These are phyloP conservation scores for Syngnathus typhle DNA, from an alignment of 2,113 vertebrate genomes.

Conservation along the genomic window DNA sequence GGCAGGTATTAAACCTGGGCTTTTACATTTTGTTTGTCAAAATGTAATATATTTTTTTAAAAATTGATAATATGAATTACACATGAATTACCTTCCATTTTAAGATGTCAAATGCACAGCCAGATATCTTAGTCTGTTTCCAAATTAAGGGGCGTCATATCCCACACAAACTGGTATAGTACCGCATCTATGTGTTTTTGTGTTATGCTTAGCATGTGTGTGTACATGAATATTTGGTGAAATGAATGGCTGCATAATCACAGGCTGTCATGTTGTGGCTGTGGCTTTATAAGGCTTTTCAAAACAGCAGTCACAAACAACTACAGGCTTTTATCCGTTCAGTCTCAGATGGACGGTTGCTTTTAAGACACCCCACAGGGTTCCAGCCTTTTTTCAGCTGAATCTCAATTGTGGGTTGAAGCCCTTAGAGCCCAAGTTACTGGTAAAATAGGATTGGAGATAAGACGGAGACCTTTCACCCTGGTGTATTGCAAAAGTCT, in stretches of 20 bases:
- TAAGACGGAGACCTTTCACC: slow-evolving; percentile 29
- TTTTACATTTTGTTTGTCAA: background rate
- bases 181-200: slow-evolving; percentile 13
- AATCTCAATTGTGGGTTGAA: slow-evolving; percentile 52
- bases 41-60: background rate
- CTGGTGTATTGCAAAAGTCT: slow-evolving; percentile 18
- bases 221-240: slow-evolving; percentile 11
- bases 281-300: slow-evolving; percentile 34
- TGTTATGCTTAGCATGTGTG: slow-evolving; percentile 5
- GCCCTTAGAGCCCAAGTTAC: slow-evolving; percentile 42
- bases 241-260: slow-evolving; percentile 43
- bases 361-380: slow-evolving; percentile 50
- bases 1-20: too few species aligned
- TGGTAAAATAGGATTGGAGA: slow-evolving; percentile 47
- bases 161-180: slow-evolving; percentile 2
- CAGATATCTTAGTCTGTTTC: slow-evolving; percentile 3
- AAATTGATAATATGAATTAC: background rate
- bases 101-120: slow-evolving; percentile 3
- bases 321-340: slow-evolving; percentile 46
- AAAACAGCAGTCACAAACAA: slow-evolving; percentile 47
- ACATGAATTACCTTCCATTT: background rate
- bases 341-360: slow-evolving; percentile 30
- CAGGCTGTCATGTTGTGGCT: slow-evolving; percentile 37
- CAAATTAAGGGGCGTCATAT: background rate
- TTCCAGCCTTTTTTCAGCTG: slow-evolving; percentile 19